Evolutionary conservation across 2,797 vertebrate species (phyloP), one percentile per base, ranked within the genome.

Genomic region (Eutrigla gurnardus): DNA sequence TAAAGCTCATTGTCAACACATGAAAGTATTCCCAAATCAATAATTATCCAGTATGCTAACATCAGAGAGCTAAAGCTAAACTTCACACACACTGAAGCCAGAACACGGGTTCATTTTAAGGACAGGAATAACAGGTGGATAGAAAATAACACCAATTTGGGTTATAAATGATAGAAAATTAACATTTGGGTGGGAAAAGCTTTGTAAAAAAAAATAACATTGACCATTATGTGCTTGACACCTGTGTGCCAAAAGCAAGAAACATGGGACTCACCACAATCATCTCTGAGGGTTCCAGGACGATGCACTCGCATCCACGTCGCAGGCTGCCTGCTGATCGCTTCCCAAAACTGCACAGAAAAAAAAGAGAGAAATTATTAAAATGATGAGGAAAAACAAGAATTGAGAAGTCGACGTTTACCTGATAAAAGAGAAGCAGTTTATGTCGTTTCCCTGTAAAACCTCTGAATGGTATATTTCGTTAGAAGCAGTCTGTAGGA

Each of bases 241-340:
- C 33, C 0, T 9, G 36, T 0, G 5, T 47, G 62, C 45, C 64
- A 54, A 67, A 75, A 66, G 39, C 46, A 32, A 81, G 64, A 81
- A 66, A 73, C 77, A 60, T 2, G 10, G 0, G 50, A 93, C 97
- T 97, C 95, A 99, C 98, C 98, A 99, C 97, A 91, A 99, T 99
- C 98, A 99, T 99, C 94, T 99, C 98, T 80, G 98, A 99, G 65
- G 98, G 97, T 90, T 99, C 98, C 90, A 99, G 94, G 86, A 99
- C 97, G 93, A 99, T 99, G 94, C 98, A 99, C 93, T 99, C 98
- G 92, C 97, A 99, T 90, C 97, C 98, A 70, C 98, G 97, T 17
- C 97, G 95, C 85, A 98, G 95, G 91, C 97, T 99, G 89, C 97
- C 97, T 0, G 97, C 97, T 60, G 98, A 99, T 59, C 97, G 95